phyloP scores from a whole-genome alignment of 2,888 invertebrate species.

The Hypomecis atomaria region DNA sequence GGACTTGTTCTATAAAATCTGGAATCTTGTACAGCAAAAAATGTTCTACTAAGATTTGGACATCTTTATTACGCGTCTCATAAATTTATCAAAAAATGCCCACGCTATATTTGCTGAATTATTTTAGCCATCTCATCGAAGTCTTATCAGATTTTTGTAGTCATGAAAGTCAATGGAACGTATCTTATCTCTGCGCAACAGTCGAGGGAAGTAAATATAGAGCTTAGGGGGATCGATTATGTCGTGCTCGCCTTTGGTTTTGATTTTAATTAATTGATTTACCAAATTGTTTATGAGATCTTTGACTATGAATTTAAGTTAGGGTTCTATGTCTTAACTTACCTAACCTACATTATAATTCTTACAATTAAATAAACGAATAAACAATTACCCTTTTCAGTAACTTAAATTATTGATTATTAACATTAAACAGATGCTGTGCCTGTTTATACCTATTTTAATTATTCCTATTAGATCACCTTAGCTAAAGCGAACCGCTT shows the following conservation, averaged over 20 bases:
- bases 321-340: too few species aligned
- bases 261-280: not conserved
- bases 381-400: too few species aligned
- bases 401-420: too few species aligned
- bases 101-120: conserved; percentile 12
- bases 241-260: not conserved
- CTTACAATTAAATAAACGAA: too few species aligned
- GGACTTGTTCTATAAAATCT: conserved; percentile 26
- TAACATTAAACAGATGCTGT: too few species aligned
- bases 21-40: conserved; percentile 12
- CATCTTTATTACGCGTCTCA: conserved; percentile 16
- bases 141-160: conserved; percentile 16
- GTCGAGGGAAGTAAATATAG: not conserved
- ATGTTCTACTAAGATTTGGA: conserved; percentile 18
- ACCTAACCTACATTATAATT: too few species aligned
- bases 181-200: conserved; percentile 9
- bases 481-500: too few species aligned
- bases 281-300: not conserved
- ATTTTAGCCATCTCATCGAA: conserved; percentile 12
- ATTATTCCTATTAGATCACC: too few species aligned
- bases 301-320: too few species aligned
- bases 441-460: too few species aligned
- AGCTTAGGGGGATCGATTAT: conserved; percentile 1
- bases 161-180: conserved; percentile 8
- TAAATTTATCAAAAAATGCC: conserved; percentile 13